Conservation (phyloP, 1,140 invertebrate genomes). For the Meloidogyne exigua region DNA sequence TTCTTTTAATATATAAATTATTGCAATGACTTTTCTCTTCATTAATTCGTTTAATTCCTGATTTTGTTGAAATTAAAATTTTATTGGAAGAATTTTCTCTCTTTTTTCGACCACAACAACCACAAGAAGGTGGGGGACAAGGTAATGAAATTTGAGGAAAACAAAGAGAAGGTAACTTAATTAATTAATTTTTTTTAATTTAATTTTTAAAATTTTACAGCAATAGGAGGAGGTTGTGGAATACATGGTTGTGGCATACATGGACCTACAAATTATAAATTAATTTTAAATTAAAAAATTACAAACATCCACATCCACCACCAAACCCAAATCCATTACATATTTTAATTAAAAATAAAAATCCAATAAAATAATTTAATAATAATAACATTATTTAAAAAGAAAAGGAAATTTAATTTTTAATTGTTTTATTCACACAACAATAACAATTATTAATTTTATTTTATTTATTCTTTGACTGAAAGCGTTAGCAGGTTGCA, state of each 20-base stretch:
- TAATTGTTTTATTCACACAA: neutral
- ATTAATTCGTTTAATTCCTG: constrained; percentile 36
- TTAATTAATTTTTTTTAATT: neutral
- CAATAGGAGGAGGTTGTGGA: constrained; percentile 36
- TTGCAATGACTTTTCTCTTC: constrained; percentile 47
- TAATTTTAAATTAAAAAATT: neutral
- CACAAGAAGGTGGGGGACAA: constrained; percentile 40
- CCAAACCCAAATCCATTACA: constrained; percentile 11
- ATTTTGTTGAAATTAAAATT: constrained; percentile 22
- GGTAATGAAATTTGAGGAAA: constrained; percentile 40
- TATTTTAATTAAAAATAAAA: neutral
- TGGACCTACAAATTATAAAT: constrained; percentile 21
- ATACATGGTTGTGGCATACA: constrained; percentile 36
- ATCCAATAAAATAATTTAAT: neutral
- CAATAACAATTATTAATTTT: no score
- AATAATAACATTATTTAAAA: neutral
- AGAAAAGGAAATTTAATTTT: neutral
- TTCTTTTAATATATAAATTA: constrained; percentile 50
- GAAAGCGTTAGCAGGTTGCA: neutral
- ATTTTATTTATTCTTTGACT: neutral
- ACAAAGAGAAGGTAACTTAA: constrained; percentile 22
- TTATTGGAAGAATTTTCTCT: constrained; percentile 15
- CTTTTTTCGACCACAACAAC: constrained; percentile 54
- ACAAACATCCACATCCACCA: constrained; percentile 25
- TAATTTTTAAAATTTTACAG: constrained; percentile 19